A percentile compares a stretch with the other conserved stretches of the same genome.
Evolutionary conservation across 2,113 vertebrate genomes (phyloP).

Genomic region (Gymnocephalus cernua): DNA sequence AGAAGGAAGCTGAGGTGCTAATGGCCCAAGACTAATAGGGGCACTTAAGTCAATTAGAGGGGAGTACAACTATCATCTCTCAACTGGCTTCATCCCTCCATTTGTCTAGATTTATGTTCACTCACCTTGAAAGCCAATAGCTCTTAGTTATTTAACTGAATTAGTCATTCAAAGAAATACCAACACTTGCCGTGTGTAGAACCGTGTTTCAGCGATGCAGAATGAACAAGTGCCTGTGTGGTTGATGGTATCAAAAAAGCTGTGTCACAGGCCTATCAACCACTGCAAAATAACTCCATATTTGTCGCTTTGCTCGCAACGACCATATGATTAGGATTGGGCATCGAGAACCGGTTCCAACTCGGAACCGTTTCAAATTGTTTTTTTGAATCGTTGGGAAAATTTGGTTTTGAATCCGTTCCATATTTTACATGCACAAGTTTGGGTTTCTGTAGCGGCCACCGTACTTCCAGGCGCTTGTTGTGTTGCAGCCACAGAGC

Average conservation of each 20-base stretch:
- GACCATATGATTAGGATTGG: background rate
- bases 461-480: too few relatives aligned
- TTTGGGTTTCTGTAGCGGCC: too few relatives aligned
- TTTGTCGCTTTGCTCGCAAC: background rate
- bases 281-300: background rate
- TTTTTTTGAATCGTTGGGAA: too few relatives aligned
- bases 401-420: too few relatives aligned
- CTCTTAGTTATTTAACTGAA: conserved; percentile 44
- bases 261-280: background rate
- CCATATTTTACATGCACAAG: too few relatives aligned
- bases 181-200: conserved; percentile 20
- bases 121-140: conserved; percentile 30
- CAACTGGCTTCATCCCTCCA: conserved; percentile 32
- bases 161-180: conserved; percentile 42
- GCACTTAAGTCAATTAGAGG: conserved; percentile 62
- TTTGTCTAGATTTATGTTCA: conserved; percentile 37
- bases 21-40: conserved; percentile 58
- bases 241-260: background rate
- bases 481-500: too few relatives aligned
- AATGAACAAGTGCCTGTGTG: conserved; percentile 5
- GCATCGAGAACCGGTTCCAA: too few relatives aligned
- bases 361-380: too few relatives aligned
- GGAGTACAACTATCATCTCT: conserved; percentile 47
- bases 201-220: conserved; percentile 4
- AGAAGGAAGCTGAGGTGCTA: conserved; percentile 56